These are phyloP conservation scores for Drosophila nigrodunni DNA, from an alignment of 1,140 invertebrate species.

Conservation along the genomic window DNA sequence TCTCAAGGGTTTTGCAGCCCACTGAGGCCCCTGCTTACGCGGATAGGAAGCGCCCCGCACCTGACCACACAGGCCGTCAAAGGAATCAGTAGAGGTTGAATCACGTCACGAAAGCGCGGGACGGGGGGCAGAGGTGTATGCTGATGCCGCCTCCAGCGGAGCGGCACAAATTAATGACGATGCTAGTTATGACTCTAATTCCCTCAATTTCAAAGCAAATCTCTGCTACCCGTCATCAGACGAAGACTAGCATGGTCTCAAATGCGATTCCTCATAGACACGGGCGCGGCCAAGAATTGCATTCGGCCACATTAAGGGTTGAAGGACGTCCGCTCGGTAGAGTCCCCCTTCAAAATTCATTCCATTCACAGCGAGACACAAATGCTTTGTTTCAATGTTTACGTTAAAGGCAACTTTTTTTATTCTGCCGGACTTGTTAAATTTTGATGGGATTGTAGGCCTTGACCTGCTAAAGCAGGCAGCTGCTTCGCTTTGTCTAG, in stretches of 20 bases:
- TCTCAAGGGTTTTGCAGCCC: constrained; percentile 19
- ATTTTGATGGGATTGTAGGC: constrained; percentile 30
- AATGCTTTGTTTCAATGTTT: constrained; percentile 25
- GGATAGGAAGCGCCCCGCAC: constrained; percentile 8
- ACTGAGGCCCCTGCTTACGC: constrained; percentile 8
- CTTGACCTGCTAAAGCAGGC: constrained; percentile 17
- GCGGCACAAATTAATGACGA: constrained; percentile 15
- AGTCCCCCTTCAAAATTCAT: neutral
- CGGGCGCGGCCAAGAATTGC: too few species aligned
- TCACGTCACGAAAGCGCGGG: constrained; percentile 8
- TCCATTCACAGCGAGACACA: constrained; percentile 18
- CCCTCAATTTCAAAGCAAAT: constrained; percentile 13
- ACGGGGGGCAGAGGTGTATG: constrained; percentile 5
- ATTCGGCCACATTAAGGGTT: too few species aligned
- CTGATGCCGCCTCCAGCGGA: neutral
- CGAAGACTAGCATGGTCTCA: neutral
- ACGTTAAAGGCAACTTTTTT: constrained; percentile 22
- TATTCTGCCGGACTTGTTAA: constrained; percentile 16
- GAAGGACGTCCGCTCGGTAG: neutral
- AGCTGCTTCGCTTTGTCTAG: constrained; percentile 13
- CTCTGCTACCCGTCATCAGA: constrained; percentile 17
- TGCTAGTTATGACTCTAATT: constrained; percentile 11
- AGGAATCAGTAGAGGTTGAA: constrained; percentile 20
- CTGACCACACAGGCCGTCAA: neutral
- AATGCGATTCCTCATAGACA: too few species aligned